These are phyloP conservation scores for Chrysaora quinquecirrha DNA, from an alignment of 30 jellyfish, hydroid and myxozoan species.

Conservation along the genomic window DNA sequence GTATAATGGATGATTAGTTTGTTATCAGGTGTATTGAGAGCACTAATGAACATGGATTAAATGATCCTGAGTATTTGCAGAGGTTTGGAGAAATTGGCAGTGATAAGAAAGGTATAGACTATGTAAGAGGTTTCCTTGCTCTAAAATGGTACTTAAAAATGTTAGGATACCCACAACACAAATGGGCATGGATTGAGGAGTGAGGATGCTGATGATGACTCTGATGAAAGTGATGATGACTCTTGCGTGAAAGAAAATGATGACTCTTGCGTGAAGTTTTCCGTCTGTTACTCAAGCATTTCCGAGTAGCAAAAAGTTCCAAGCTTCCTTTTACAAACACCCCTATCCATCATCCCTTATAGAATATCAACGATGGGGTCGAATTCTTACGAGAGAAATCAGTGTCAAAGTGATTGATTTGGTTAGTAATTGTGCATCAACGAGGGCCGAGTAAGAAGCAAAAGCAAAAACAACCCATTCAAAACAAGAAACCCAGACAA, in stretches of 20 bases:
- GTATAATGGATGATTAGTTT: conserved; percentile 15
- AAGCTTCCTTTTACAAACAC: too few relatives aligned
- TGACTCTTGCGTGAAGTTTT: background rate
- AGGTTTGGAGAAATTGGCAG: background rate
- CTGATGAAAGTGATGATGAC: background rate
- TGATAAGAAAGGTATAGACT: background rate
- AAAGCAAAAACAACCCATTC: too few relatives aligned
- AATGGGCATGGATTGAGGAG: background rate
- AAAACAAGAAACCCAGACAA: too few relatives aligned
- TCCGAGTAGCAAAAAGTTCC: background rate
- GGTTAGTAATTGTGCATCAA: too few relatives aligned
- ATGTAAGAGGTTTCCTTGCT: background rate
- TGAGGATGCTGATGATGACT: background rate
- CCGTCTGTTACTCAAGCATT: background rate
- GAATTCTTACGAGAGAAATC: too few relatives aligned
- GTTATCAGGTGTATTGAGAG: background rate
- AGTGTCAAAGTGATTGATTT: too few relatives aligned
- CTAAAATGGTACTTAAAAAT: background rate
- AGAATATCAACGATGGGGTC: too few relatives aligned
- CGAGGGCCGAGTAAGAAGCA: too few relatives aligned
- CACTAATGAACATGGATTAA: conserved; percentile 2
- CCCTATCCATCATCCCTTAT: too few relatives aligned
- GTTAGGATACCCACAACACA: background rate
- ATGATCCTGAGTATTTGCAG: too few relatives aligned
- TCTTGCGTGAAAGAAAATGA: background rate